Evolutionary conservation across 2,797 vertebrate genomes (phyloP), one percentile per base, ranked within the genome.

Genomic region (Muscicapa striata): DNA sequence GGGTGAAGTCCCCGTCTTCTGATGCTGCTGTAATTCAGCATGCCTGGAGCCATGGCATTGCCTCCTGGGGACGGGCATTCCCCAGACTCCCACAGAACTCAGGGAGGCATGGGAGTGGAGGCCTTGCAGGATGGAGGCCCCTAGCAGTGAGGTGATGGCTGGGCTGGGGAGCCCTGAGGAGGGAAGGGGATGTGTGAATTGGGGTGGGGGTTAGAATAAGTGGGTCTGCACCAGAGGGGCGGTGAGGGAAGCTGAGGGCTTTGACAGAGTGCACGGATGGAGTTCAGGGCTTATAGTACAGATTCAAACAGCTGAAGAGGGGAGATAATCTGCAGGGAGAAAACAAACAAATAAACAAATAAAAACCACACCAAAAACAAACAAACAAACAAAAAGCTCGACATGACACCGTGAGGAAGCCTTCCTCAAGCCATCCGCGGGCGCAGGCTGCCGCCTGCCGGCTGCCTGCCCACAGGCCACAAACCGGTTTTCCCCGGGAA

Each of bases 371-470:
- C 13, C 2, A 41, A 54, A 27, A 22, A 36, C 36, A 36, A 36
- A 36, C 36, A 36, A 59, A 27, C 34, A 22, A n/a, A 36, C 62
- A 57, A 12, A 17, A 34, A 32, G 6, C 7, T 5, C 10, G 32
- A 26, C 13, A 5, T 11, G 23, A 30, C 1, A 6, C 4, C 8
- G 22, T 7, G 23, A 27, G 46, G 12, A 72, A 63, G 34, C 4
- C 27, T 41, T 34, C 29, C 5, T 3, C 30, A 17, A n/a, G 23
- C 29, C 32, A 21, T 58, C 29, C 2, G 19, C 13, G 12, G 61
- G 79, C 64, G 19, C 75, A 94, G 68, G 43, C 75, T 95, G 93
- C 84, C 91, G 84, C 87, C 95, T 95, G 90, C 90, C 10, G 90
- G 94, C 87, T 61, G 77, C 38, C 52, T 10, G 15, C 22, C 27